A percentile compares a stretch with the other conserved stretches of the same genome.
Conservation (phyloP, 2,888 invertebrate genomes). For the Cryptosula pallasiana region DNA sequence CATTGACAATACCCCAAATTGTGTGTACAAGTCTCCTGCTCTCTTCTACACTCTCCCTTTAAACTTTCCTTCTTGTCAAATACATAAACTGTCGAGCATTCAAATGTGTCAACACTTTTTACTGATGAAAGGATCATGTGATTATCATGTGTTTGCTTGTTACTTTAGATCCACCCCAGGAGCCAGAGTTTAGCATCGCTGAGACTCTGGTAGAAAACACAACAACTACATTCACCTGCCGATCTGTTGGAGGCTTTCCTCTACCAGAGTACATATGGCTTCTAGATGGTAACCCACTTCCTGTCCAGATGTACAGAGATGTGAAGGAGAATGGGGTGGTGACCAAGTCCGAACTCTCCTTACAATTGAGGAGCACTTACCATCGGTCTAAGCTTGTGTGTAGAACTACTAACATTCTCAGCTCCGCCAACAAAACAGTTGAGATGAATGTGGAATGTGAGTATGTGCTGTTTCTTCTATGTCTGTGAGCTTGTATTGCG, state of each 20-base stretch:
- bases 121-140: no score
- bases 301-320: background rate
- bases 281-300: background rate
- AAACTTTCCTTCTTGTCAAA: no score
- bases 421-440: background rate
- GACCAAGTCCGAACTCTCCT: background rate
- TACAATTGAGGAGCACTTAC: background rate
- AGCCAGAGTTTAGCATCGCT: background rate
- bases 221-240: constrained; percentile 1
- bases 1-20: no score
- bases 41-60: no score
- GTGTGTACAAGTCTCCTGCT: no score
- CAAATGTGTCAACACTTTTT: no score
- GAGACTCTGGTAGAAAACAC: background rate
- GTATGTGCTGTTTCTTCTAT: no score
- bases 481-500: no score
- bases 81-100: no score
- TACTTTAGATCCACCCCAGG: constrained; percentile 4
- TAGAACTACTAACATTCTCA: background rate
- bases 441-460: background rate
- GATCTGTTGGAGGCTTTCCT: background rate
- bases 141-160: no score
- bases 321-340: background rate
- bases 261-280: background rate
- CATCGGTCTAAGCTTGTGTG: background rate